A percentile compares a stretch with the other conserved stretches of the same genome.
phyloP scores from a whole-genome alignment of 2,888 invertebrate species.

The Argyresthia albistria region DNA sequence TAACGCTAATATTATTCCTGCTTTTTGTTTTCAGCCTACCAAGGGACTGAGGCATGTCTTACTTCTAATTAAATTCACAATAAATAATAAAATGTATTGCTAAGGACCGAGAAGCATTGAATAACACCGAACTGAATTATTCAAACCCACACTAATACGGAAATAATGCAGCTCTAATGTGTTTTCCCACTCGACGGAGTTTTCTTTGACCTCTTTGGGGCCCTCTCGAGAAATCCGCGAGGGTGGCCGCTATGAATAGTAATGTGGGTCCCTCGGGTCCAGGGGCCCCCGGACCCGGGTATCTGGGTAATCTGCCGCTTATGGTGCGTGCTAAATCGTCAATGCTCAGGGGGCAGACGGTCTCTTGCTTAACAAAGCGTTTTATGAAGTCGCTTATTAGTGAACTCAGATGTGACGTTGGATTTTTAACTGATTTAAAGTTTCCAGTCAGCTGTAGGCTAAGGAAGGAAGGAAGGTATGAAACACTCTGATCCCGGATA shows the following conservation, averaged over 20 bases:
- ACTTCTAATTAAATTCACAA: background rate
- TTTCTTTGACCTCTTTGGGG: conserved; percentile 10
- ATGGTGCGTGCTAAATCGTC: conserved; percentile 69
- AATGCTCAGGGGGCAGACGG: conserved; percentile 44
- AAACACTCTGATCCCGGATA: too few relatives aligned
- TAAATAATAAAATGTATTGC: too few relatives aligned
- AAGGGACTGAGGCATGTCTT: background rate
- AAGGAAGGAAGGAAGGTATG: background rate
- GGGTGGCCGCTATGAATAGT: conserved; percentile 59
- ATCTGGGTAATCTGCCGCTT: conserved; percentile 46
- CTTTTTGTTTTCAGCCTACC: too few relatives aligned
- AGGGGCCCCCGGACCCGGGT: conserved; percentile 27
- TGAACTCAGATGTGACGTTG: too few relatives aligned
- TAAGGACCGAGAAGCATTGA: background rate
- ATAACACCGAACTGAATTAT: conserved; percentile 18
- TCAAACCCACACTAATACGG: conserved; percentile 27
- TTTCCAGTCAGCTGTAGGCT: background rate
- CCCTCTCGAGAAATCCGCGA: conserved; percentile 28
- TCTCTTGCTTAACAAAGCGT: conserved; percentile 38
- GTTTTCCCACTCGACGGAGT: conserved; percentile 22
- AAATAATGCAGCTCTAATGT: conserved; percentile 26
- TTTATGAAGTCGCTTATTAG: conserved; percentile 35
- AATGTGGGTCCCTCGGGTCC: conserved; percentile 36
- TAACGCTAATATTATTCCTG: too few relatives aligned
- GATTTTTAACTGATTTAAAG: background rate